Evolutionary conservation across 92 coral and sea anemone genomes (phyloP), one percentile per base, ranked within the genome.

Genomic region (Bergia puertoricense): DNA sequence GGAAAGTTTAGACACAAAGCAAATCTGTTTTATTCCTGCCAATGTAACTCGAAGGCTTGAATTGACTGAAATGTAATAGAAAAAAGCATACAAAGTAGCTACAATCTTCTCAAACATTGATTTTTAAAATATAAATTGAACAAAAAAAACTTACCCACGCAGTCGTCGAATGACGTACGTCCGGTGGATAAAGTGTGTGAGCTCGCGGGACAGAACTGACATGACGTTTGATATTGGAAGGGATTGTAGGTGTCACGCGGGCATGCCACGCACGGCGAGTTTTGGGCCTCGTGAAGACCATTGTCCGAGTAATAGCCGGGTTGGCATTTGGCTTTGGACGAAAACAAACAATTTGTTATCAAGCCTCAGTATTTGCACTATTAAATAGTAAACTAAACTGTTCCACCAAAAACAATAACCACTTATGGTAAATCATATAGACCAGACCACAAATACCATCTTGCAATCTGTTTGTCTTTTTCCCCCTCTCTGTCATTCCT

Each of bases 281-380:
- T 23, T 16, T 90, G 88, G 1, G 91, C 80, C 69, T 96, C 97
- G 43, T 94, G 62, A 14, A 93, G 86, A 79, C 95, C 95, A 57
- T 96, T 96, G 77, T 92, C 94, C 2, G 99, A 96, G 82, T 91
- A 96, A 20, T 74, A 73, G n/a, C 99, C 99, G 39, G 96, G 93
- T 9, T 86, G 77, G 74, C 99, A 96, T 79, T 90, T 86, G 3
- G 86, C 99, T 96, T 88, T 16, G 36, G 67, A 74, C 77, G 79
- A 8, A 10, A 46, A 66, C 66, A 38, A 76, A 43, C 41, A 38
- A 15, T 11, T 54, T 18, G 16, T 10, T 15, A 79, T 1, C 6
- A 8, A 4, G 2, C 1, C 59, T 11, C 54, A 48, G 9, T 0
- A 48, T 7, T 6, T 48, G 8, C 54, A 7, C 8, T 1, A 48